phyloP scores from a whole-genome alignment of 2,888 invertebrate species.

The Altica lythri region DNA sequence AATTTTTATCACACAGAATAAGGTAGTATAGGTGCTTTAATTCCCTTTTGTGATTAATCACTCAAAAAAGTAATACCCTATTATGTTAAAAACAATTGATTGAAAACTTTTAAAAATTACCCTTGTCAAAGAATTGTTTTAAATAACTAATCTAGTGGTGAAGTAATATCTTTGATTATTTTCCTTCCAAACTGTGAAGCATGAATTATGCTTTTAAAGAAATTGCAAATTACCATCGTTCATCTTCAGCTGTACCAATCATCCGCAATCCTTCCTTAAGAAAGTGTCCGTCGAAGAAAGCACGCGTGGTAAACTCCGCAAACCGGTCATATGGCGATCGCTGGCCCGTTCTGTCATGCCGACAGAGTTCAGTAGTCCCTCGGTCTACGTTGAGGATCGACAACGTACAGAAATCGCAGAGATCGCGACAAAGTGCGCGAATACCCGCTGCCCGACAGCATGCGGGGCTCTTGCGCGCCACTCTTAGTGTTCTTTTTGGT shows the following conservation, averaged over 20 bases:
- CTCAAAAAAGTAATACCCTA: no score
- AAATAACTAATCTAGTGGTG: no score
- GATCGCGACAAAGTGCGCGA: constrained; percentile 30
- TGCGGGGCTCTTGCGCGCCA: constrained; percentile 28
- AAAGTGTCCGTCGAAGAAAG: constrained; percentile 24
- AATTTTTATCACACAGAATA: no score
- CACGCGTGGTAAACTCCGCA: constrained; percentile 30
- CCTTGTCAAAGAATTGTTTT: no score
- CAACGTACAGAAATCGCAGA: constrained; percentile 23
- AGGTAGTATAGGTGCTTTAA: no score
- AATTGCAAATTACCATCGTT: background rate
- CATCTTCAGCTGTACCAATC: constrained; percentile 19
- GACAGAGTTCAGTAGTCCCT: constrained; percentile 39
- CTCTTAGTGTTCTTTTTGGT: constrained; percentile 20
- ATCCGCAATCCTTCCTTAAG: constrained; percentile 21
- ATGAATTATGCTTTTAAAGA: background rate
- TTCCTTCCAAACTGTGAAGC: no score
- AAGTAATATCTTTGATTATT: no score
- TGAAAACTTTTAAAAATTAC: no score
- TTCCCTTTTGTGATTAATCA: no score
- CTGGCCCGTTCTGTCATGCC: constrained; percentile 20
- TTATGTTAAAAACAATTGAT: no score
- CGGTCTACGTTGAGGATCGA: constrained; percentile 34
- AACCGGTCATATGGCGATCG: constrained; percentile 36
- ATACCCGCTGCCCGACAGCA: constrained; percentile 32